Base-by-base conservation (phyloP, 2,888 invertebrate species). In the Eugnorisma glareosa region DNA sequence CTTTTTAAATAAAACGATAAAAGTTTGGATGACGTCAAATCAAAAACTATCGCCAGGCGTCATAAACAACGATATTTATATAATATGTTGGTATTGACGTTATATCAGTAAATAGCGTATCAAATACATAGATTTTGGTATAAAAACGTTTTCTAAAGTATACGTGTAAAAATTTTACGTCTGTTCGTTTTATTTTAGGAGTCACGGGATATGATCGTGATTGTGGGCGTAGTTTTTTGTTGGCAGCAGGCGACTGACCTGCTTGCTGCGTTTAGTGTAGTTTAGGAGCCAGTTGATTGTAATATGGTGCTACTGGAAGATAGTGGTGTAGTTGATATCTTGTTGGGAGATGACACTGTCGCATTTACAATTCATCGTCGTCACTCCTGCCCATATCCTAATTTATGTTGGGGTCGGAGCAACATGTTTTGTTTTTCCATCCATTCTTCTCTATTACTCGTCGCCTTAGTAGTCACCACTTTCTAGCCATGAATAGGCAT, bases 151-250 rank as follows among this genome's bases (percentile, higher is more conserved):
- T 76, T 84, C 63, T 81, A 81, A 76, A 73, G 68, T 84, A 75
- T 80, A 88, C 89, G 86, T 86, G 85, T 88, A 87, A 85, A 89
- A 88, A 82, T 89, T 78, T 88, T 86, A 81, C 82, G 80, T 79
- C 79, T 61, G 76, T 69, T 79, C 66, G 82, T 86, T 90, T 90
- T 88, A 90, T 90, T 91, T 91, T 90, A 80, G 86, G 77, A 90
- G 92, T 94, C 94, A 94, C 94, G 94, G 92, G 90, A 89, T 90
- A 90, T 91, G 90, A 86, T 94, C 95, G 95, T 95, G 95, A 93
- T 90, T 84, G 89, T 89, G 81, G 88, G 89, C 86, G 91, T 69
- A 63, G 84, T 92, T 93, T 93, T 93, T 93, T 94, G 91, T 91
- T 83, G 86, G 77, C 83, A 79, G 88, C 87, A 89, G 92, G 92